Evolutionary conservation across 2,113 vertebrate genomes (phyloP), one percentile per base, ranked within the genome.

Genomic region (Varanus salvator): DNA sequence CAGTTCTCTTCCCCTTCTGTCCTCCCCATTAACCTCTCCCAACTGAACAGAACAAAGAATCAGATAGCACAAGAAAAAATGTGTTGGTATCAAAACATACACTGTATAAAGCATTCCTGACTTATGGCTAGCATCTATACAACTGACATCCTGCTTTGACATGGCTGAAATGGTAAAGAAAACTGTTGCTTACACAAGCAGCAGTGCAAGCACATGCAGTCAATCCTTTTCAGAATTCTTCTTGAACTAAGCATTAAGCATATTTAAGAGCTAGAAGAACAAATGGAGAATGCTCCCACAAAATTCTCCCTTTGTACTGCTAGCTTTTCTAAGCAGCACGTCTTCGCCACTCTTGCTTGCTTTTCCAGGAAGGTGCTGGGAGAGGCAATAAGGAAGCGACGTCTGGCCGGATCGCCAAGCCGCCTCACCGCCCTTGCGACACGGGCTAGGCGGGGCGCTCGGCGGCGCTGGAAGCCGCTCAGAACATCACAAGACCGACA

Each of bases 401-500:
- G 52, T 1, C 19, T 29, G 31, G 54, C 54, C 14, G 38, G 1
- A 90, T 1, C 64, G 8, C 23, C 11, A 86, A 74, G 17, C 31
- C 68, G 23, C 14, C 57, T 76, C 25, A 54, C 76, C 44, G 19
- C 71, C 38, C 69, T 64, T 82, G 71, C 15, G 77, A 86, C 27
- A 60, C 69, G 52, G 17, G 6, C 66, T 3, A 44, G 4, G 34
- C 3, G 50, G 72, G 14, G 15, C 54, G 54, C 54, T 57, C 7
- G 57, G 31, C 7, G 8, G 25, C 52, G 3, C 50, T 87, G 85
- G 85, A 69, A 66, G 19, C 29, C 52, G 15, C 77, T 87, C 85
- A 90, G 71, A 87, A 76, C 31, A 87, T 76, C 71, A 68, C 48
- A 68, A 90, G 71, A 77, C 48, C 52, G 52, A 68, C 31, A 23